Percentiles rank a stretch among this genome's conserved stretches.
phyloP scores from a whole-genome alignment of 92 coral and sea anemone genomes.

The Palythoa grandis region DNA sequence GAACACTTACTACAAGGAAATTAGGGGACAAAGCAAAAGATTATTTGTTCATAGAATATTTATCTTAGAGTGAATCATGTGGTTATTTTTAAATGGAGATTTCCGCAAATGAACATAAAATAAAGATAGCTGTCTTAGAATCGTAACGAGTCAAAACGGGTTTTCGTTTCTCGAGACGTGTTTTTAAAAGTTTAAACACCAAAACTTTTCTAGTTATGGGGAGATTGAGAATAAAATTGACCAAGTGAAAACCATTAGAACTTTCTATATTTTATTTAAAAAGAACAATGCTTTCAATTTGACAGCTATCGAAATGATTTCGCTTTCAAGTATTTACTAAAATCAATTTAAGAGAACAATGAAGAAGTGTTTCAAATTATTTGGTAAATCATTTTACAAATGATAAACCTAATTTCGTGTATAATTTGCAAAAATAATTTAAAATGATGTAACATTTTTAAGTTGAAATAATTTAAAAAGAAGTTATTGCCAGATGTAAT shows the following conservation, averaged over 20 bases:
- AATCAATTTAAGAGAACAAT: slow-evolving; percentile 38
- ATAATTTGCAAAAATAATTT: slow-evolving; percentile 24
- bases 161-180: neutral
- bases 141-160: neutral
- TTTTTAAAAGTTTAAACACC: neutral
- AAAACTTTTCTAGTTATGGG: neutral
- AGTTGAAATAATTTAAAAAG: neutral
- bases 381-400: slow-evolving; percentile 1
- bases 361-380: neutral
- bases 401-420: slow-evolving; percentile 25
- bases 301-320: slow-evolving; percentile 36
- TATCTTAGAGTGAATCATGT: slow-evolving; percentile 12
- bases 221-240: neutral
- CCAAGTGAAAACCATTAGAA: neutral
- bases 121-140: neutral
- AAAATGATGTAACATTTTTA: slow-evolving; percentile 8
- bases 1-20: neutral
- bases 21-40: neutral
- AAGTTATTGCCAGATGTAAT: slow-evolving; percentile 14
- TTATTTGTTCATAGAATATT: slow-evolving; percentile 39
- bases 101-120: slow-evolving; percentile 9
- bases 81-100: slow-evolving; percentile 13
- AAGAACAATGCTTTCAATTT: slow-evolving; percentile 27
- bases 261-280: slow-evolving; percentile 25
- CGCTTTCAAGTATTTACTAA: slow-evolving; percentile 34